Base-by-base conservation (phyloP, 2,888 invertebrate genomes). In the Drosophila dives region DNA sequence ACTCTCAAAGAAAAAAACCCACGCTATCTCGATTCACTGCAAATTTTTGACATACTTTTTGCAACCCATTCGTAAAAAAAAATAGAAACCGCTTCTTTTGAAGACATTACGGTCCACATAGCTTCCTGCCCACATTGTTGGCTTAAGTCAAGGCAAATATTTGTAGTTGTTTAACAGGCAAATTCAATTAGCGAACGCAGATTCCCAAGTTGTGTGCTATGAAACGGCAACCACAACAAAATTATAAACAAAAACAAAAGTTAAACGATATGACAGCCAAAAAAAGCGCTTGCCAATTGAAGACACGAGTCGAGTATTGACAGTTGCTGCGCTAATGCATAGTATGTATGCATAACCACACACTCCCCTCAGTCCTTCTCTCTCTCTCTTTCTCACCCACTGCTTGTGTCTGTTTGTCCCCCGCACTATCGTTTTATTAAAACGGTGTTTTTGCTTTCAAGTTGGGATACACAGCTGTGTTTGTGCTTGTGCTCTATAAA, bases 401-500 rank as follows among this genome's bases (percentile, higher is more conserved):
- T 59, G 45, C 23, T 20, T 45, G 45, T 23, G 15, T 12, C 23
- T 45, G 45, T 23, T 45, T 48, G 48, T 60, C 77, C 42, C 65
- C 75, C 75, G 63, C 80, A 74, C 56, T 62, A 56, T 70, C 56
- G 32, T 58, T 71, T 71, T 71, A 77, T 77, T 77, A 72, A 80
- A 80, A 71, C 78, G 81, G 64, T 68, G 77, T 81, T 78, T 78
- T 72, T 65, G 77, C 80, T 77, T 77, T 77, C 76, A 77, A 77
- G 76, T 80, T 80, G 66, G 66, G 51, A 71, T 71, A 76, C 72
- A 71, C 80, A 84, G 85, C 85, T 84, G 90, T 84, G 77, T 84
- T 89, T 87, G 88, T 71, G 70, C 84, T 89, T 87, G 88, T 69
- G 71, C 83, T 89, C 86, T 86, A 84, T 81, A 84, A 84, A 84